Base-by-base conservation (phyloP, 2,797 vertebrate genomes). In the Erpetoichthys calabaricus region DNA sequence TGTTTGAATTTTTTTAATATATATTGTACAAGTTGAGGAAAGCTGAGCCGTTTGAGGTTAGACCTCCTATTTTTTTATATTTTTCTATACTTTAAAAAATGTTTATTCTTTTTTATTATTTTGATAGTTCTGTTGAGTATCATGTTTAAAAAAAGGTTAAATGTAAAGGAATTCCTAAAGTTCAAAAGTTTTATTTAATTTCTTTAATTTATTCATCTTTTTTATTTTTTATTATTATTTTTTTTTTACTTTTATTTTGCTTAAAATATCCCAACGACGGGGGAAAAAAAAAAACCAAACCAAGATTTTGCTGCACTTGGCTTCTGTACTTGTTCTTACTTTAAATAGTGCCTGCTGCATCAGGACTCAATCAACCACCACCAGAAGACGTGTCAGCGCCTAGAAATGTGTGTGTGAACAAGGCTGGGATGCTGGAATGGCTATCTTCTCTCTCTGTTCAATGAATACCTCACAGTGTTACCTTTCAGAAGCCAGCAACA, bases 351-450 rank as follows among this genome's bases (percentile, higher is more conserved):
- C 47, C 47, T 49, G 47, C n/a, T n/a, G 47, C 47, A 7, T 49
- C 4, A 3, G 47, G 47, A 3, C n/a, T 49, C 3, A 49, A 49
- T 7, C 7, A 49, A 49, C 7, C 1, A 49, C 7, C 1, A 49
- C 7, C 7, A 49, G 25, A 25, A 25, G 25, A 25, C 25, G 25
- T 25, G 25, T 25, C 25, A 25, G 25, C 25, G 56, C 59, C 54
- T 60, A 62, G 55, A 62, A 59, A 59, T 8, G 46, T 62, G 51
- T 46, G 47, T 49, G 61, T 62, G 62, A 65, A 65, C 60, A 62
- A 65, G 62, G 60, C 60, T 65, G 57, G 64, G 63, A 65, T 62
- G 62, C 60, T 57, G 49, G 47, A 49, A n/a, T n/a, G 47, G 47
- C 3, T 49, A 49, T 49, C 47, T 49, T 49, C 47, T 49, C n/a